These are phyloP conservation scores for Pantelozetes paolii DNA, from an alignment of 2,888 invertebrate genomes.

Conservation along the genomic window DNA sequence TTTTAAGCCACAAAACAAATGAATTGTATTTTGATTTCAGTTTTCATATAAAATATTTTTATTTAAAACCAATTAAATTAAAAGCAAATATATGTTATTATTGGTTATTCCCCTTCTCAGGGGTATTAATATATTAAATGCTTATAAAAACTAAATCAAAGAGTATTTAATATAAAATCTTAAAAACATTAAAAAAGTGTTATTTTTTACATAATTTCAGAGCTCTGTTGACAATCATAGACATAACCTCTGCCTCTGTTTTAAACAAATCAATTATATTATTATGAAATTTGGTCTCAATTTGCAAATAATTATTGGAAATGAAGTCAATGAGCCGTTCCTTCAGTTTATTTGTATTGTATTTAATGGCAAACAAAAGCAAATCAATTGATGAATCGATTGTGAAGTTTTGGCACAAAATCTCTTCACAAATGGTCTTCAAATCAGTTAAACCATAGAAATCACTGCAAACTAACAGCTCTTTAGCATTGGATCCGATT, in stretches of 20 bases:
- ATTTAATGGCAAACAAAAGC: constrained; percentile 8
- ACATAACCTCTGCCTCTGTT: not conserved
- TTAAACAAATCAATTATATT: not conserved
- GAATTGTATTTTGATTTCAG: no score
- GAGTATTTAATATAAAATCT: no score
- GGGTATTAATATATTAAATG: no score
- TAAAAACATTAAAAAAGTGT: no score
- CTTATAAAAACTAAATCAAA: no score
- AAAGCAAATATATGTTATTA: no score
- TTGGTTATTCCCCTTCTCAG: no score
- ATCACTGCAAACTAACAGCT: not conserved
- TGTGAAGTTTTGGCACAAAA: not conserved
- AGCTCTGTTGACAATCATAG: not conserved
- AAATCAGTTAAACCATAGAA: constrained; percentile 5
- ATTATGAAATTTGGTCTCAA: not conserved
- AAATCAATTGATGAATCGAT: not conserved
- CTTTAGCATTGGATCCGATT: not conserved
- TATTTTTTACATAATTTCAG: no score
- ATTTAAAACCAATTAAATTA: no score
- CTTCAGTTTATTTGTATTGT: not conserved
- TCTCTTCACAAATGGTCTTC: not conserved
- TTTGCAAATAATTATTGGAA: constrained; percentile 62
- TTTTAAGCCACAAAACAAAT: no score
- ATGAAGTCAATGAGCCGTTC: constrained; percentile 1
- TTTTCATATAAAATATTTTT: no score